Evolutionary conservation across 2,797 vertebrate genomes (phyloP).

Genomic region (Psittacula derbiana): DNA sequence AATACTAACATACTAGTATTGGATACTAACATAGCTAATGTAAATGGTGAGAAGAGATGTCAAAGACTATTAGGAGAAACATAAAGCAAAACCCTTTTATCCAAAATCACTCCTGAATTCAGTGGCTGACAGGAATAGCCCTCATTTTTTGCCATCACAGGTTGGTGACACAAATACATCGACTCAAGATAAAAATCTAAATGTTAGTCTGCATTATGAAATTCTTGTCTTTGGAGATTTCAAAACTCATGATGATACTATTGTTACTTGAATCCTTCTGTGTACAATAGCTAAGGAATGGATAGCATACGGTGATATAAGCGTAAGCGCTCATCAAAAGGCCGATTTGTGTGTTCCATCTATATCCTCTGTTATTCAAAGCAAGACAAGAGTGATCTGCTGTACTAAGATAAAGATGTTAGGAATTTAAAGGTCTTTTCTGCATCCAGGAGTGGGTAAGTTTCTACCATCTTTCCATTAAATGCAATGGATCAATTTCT

Average conservation of each 20-base stretch:
- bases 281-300: not conserved
- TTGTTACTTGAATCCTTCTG: not conserved
- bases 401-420: not conserved
- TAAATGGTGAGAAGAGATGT: not conserved
- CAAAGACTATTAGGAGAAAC: not conserved
- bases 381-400: not conserved
- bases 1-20: not conserved
- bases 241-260: not conserved
- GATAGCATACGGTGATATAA: not conserved
- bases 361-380: not conserved
- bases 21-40: not conserved
- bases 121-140: not conserved
- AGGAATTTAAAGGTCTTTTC: not conserved
- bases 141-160: not conserved
- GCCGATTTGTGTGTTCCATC: not conserved
- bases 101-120: not conserved
- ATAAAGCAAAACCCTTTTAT: not conserved
- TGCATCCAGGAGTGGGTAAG: not conserved
- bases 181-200: not conserved
- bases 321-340: not conserved
- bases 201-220: not conserved
- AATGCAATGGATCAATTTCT: not conserved
- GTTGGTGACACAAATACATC: not conserved
- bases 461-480: not conserved
- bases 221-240: not conserved